Percentiles rank a stretch among this genome's conserved stretches.
Conservation (phyloP, 2,888 invertebrate genomes). For the Platycnemis pennipes region DNA sequence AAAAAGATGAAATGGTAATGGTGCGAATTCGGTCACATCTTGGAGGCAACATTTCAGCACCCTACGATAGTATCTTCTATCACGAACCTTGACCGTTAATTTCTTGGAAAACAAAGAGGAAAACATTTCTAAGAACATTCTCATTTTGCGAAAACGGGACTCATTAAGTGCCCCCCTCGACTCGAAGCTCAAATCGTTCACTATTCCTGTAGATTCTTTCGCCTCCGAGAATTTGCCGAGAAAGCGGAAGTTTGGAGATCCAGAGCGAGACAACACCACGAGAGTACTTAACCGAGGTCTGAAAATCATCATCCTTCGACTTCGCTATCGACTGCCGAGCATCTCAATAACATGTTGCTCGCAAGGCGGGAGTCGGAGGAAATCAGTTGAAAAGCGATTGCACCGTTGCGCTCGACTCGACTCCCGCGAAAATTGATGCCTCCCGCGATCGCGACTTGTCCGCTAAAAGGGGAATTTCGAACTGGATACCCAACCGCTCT, state of each 20-base stretch:
- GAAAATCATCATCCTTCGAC: conserved; percentile 20
- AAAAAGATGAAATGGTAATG: too few species aligned
- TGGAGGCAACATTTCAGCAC: too few species aligned
- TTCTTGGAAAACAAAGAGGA: background rate
- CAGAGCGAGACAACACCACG: background rate
- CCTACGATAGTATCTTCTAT: too few species aligned
- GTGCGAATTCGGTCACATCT: too few species aligned
- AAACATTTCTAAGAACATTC: background rate
- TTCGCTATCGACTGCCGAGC: conserved; percentile 10
- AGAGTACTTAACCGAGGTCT: conserved; percentile 20
- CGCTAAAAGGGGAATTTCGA: background rate
- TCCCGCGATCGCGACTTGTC: background rate
- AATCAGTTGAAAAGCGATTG: background rate
- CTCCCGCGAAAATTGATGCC: conserved; percentile 40
- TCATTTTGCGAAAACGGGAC: background rate
- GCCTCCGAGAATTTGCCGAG: background rate
- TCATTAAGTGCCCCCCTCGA: background rate
- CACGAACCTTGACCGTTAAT: background rate
- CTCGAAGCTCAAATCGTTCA: background rate
- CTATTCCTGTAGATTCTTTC: background rate
- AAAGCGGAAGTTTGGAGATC: background rate
- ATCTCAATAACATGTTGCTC: conserved; percentile 56
- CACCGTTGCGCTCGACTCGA: background rate
- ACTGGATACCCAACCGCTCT: background rate
- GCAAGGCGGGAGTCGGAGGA: background rate